phyloP scores from a whole-genome alignment of 1,140 invertebrate species.

The Bactericera cockerelli region DNA sequence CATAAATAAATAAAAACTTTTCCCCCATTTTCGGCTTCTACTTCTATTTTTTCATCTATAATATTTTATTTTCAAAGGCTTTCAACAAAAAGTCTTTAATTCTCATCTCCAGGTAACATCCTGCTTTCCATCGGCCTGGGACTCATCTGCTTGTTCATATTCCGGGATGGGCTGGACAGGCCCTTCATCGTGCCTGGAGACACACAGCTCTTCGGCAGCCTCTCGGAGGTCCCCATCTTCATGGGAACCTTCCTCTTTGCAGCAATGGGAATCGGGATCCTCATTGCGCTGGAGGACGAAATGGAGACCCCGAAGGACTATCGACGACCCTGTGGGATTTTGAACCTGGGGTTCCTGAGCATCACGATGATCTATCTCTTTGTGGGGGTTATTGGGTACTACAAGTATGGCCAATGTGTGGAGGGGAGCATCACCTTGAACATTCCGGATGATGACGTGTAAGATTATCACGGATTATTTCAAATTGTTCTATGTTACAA shows the following conservation, averaged over 20 bases:
- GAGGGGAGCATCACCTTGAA: conserved; percentile 28
- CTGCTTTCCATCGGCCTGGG: conserved; percentile 15
- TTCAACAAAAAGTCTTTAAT: no score
- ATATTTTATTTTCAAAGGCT: no score
- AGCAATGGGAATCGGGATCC: no score
- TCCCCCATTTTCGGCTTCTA: no score
- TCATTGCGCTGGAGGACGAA: conserved; percentile 31
- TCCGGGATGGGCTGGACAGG: not conserved
- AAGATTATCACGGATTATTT: no score
- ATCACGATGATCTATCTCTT: conserved; percentile 31
- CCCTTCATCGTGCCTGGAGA: no score
- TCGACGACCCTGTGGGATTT: conserved; percentile 30
- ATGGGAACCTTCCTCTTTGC: no score
- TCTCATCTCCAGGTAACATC: not conserved
- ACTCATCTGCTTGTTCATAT: not conserved
- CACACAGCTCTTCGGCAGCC: no score
- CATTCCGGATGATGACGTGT: conserved; percentile 23
- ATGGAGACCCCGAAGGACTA: conserved; percentile 33
- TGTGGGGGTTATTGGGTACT: conserved; percentile 37
- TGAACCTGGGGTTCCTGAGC: conserved; percentile 34
- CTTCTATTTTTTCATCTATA: no score
- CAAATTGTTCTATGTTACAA: no score
- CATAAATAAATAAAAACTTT: no score
- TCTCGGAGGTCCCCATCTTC: no score
- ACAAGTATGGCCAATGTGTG: conserved; percentile 32